These are phyloP conservation scores for Brenthis ino DNA, from an alignment of 2,888 invertebrate genomes.

Conservation along the genomic window DNA sequence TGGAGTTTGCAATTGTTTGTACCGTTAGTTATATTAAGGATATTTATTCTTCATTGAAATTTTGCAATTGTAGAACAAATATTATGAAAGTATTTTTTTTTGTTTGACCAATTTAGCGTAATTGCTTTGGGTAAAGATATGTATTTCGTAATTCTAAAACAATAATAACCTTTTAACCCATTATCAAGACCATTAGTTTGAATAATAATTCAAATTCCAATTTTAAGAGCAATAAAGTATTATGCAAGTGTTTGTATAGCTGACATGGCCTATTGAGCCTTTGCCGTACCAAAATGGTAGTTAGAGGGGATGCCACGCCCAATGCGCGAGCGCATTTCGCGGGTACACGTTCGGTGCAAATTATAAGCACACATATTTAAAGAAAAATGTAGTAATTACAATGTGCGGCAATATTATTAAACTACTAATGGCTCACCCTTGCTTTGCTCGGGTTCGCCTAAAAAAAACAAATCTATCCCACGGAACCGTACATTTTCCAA, in stretches of 20 bases:
- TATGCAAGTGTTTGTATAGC: slow-evolving; percentile 56
- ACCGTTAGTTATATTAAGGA: no score
- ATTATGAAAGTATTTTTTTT: no score
- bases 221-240: slow-evolving; percentile 43
- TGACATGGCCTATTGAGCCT: slow-evolving; percentile 61
- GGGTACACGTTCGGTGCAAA: slow-evolving; percentile 39
- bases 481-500: no score
- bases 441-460: no score
- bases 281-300: slow-evolving; percentile 54
- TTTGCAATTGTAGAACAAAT: no score
- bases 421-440: no score
- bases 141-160: slow-evolving; percentile 23
- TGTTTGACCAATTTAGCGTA: no score
- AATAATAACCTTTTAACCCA: slow-evolving; percentile 31
- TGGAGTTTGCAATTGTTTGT: neutral
- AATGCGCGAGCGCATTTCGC: slow-evolving; percentile 51
- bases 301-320: slow-evolving; percentile 57
- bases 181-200: slow-evolving; percentile 31
- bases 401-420: no score
- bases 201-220: slow-evolving; percentile 41
- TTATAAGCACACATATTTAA: slow-evolving; percentile 28
- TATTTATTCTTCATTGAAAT: no score
- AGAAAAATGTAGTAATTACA: no score
- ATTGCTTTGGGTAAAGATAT: neutral
- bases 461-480: no score